Base-by-base conservation (phyloP, 2,113 vertebrate genomes). In the Sterrhoptilus dennistouni region DNA sequence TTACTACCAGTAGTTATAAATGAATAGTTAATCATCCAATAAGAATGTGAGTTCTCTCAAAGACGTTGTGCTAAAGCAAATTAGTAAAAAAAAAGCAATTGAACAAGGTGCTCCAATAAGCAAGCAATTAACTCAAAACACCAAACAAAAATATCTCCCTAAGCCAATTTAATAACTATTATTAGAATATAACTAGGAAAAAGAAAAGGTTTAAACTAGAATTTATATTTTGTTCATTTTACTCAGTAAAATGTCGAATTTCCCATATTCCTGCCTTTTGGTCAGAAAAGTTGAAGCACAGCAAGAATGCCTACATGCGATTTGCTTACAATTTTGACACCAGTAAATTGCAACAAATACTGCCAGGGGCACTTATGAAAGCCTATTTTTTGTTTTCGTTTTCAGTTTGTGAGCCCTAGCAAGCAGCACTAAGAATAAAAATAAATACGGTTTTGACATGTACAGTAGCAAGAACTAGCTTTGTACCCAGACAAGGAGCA, bases 21-120 rank as follows among this genome's bases (percentile, higher is more conserved):
- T 82, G 76, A 89, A 86, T 77, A 95, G 95, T 89, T 95, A 95
- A 96, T 96, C 83, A 94, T 87, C 72, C 90, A 92, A 11, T 95
- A 94, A 92, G 92, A 94, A 92, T 24, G 53, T 35, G 52, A 93
- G 64, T 45, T 93, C 71, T 84, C 88, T 75, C 45, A 86, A 63
- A 89, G 88, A 92, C 64, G 50, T 44, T 60, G 68, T 75, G 63
- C 68, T 90, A 52, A 81, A 83, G 68, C 42, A 90, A 86, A 83
- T 78, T 35, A 75, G 54, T 54, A 83, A 94, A 83, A 89, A 89
- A 16, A 86, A 79, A 92, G 33, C 36, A 44, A n/a, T 25, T n/a
- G 64, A 87, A 89, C 5, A 59, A 59, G 29, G 21, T 36, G 5
- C 18, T 66, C 28, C 64, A 59, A 20, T 52, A 93, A 82, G 9